phyloP scores from a whole-genome alignment of 1,140 invertebrate genomes.

The Phortica variegata region DNA sequence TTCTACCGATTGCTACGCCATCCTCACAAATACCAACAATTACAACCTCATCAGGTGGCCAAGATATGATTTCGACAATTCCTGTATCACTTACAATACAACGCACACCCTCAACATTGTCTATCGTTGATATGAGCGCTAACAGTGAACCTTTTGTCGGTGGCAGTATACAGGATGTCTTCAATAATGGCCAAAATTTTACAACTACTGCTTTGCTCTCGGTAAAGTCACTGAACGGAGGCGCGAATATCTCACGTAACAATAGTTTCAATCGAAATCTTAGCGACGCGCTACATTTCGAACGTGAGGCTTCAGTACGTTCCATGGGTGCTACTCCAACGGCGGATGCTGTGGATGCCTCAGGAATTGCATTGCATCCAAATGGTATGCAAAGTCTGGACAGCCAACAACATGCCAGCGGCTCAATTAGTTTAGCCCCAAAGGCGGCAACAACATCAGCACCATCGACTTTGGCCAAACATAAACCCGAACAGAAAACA shows the following conservation, averaged over 20 bases:
- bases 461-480: conserved; percentile 50
- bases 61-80: conserved; percentile 47
- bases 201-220: conserved; percentile 46
- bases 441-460: conserved; percentile 34
- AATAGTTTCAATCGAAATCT: conserved; percentile 51
- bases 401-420: conserved; percentile 3
- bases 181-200: conserved; percentile 19
- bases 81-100: conserved; percentile 48
- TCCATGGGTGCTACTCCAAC: conserved; percentile 19
- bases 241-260: conserved; percentile 37
- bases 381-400: conserved; percentile 14
- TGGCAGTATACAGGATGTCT: conserved; percentile 23
- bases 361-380: conserved; percentile 3
- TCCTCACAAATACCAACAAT: conserved; percentile 42
- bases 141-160: conserved; percentile 23
- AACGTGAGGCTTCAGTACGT: conserved; percentile 35
- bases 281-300: conserved; percentile 27
- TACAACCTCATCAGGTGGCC: conserved; percentile 39
- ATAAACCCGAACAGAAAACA: conserved; percentile 45
- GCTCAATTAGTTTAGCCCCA: neutral
- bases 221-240: conserved; percentile 40
- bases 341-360: conserved; percentile 25
- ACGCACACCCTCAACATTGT: conserved; percentile 34
- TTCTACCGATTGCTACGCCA: conserved; percentile 34
- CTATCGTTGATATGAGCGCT: conserved; percentile 36